Base-by-base conservation (phyloP, 2,113 vertebrate genomes). In the Colistium nudipinnis region DNA sequence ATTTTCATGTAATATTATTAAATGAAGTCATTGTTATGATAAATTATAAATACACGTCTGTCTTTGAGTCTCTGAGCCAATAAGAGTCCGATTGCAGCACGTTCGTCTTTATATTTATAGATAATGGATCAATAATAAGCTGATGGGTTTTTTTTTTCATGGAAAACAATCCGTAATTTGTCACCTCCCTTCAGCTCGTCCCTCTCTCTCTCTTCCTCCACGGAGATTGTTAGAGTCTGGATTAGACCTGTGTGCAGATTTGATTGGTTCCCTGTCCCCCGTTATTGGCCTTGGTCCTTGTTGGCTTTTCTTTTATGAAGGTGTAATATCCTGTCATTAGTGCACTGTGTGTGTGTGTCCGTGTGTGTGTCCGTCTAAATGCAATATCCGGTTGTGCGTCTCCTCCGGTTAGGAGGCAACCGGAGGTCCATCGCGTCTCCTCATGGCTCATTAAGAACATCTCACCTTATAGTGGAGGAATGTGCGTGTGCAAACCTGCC, bases 401-500 rank as follows among this genome's bases (percentile, higher is more conserved):
- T 72, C 7, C 9, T 56, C 68, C 63, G 49, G 66, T 71, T 47
- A 74, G 71, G n/a, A 76, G 80, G 54, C 63, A 72, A 78, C 73
- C 38, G 33, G 76, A 67, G 82, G 80, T 81, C 63, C 66, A 67
- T 77, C 74, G 47, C 57, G 59, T 14, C 38, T 81, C 65, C 52
- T 77, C 69, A 73, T 83, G 74, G 84, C 74, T 74, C 74, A 30
- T 73, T 80, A 71, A 20, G 4, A 81, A 71, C 62, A 44, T 85
- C 74, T 80, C 70, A 78, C 43, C 66, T 33, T 38, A 70, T 65
- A 47, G 67, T 65, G 11, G 19, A 36, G 17, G 25, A 12, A 45
- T 66, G 55, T 48, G 47, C 39, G 43, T 75, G 62, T 62, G 66
- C 30, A 53, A 62, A 72, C 56, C 52, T 80, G 75, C 80, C 80